A percentile compares a stretch with the other conserved stretches of the same genome.
Conservation (phyloP, 2,797 vertebrate species). For the Muscicapa striata region DNA sequence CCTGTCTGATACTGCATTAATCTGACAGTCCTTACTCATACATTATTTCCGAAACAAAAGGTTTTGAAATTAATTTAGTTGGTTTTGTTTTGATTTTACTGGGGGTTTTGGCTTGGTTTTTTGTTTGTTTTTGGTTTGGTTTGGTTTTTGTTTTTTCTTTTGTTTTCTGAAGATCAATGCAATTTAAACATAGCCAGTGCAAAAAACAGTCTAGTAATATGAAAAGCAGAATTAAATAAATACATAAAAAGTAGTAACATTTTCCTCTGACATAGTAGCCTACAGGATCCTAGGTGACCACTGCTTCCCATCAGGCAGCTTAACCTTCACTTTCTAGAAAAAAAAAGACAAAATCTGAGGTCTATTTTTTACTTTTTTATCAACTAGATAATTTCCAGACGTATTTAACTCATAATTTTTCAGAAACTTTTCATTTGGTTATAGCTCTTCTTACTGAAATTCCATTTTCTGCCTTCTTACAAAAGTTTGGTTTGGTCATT, state of each 20-base stretch:
- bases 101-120: background rate
- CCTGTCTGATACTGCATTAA: background rate
- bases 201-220: background rate
- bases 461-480: background rate
- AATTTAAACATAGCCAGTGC: background rate
- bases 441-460: background rate
- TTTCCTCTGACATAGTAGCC: background rate
- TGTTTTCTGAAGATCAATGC: background rate
- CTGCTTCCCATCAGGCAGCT: background rate
- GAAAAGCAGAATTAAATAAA: background rate
- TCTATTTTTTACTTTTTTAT: background rate
- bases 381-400: background rate
- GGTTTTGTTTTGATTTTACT: background rate
- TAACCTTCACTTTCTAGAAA: background rate
- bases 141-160: background rate
- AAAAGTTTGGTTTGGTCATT: background rate
- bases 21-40: background rate
- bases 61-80: background rate
- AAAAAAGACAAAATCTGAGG: background rate
- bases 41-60: background rate
- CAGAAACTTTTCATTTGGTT: background rate
- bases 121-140: background rate
- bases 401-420: background rate
- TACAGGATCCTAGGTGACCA: background rate
- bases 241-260: background rate